Conservation (phyloP, 2,113 vertebrate genomes). For the Mastomys natalensis region DNA sequence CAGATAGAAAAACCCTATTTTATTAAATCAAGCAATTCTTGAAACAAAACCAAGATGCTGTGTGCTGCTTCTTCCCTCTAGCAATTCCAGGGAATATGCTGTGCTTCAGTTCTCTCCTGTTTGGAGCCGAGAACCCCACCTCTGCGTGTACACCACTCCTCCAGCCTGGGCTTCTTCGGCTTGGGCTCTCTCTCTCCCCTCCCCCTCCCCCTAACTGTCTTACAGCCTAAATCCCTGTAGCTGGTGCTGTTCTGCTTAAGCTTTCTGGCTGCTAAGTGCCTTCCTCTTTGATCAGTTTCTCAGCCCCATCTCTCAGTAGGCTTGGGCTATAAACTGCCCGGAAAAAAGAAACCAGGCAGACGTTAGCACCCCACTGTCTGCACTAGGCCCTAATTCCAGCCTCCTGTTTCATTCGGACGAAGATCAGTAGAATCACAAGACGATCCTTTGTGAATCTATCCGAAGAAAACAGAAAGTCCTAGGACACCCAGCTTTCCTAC, state of each 20-base stretch:
- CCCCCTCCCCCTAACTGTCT: no score
- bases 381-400: neutral
- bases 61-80: neutral
- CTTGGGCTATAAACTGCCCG: neutral
- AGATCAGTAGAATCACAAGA: neutral
- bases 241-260: neutral
- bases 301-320: neutral
- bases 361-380: neutral
- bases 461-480: neutral
- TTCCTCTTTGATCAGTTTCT: neutral
- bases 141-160: no score
- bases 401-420: neutral
- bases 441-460: neutral
- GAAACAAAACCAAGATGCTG: neutral
- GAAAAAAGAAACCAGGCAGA: neutral
- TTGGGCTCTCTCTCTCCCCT: no score
- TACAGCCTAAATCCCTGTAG: neutral
- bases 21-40: conserved; percentile 19
- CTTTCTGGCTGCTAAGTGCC: neutral
- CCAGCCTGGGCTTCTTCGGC: neutral
- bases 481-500: neutral
- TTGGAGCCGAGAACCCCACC: neutral
- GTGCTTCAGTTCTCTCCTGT: neutral
- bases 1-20: neutral
- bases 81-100: neutral